A percentile compares a stretch with the other conserved stretches of the same genome.
Conservation (phyloP, 2,113 vertebrate species). For the Paradoxurus hermaphroditus region DNA sequence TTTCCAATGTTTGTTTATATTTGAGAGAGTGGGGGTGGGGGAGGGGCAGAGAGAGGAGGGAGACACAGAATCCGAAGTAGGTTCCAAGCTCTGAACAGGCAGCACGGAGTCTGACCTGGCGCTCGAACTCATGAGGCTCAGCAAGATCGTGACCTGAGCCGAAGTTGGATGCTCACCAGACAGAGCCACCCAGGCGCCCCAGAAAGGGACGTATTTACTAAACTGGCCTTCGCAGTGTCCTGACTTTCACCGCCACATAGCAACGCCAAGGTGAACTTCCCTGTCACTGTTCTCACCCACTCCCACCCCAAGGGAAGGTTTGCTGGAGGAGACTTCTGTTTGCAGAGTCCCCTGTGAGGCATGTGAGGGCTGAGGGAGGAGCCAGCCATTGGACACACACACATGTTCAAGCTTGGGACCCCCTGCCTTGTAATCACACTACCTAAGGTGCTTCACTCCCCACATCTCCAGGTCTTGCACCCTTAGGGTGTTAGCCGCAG, state of each 20-base stretch:
- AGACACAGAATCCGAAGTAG: too few species aligned
- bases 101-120: too few species aligned
- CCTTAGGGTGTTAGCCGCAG: neutral
- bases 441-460: neutral
- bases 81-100: too few species aligned
- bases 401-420: neutral
- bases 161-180: too few species aligned
- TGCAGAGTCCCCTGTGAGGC: neutral
- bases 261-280: neutral
- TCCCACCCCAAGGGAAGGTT: neutral
- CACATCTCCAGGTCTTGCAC: neutral
- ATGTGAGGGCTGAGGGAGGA: neutral
- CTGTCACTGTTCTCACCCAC: neutral
- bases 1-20: too few species aligned
- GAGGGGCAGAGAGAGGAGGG: too few species aligned
- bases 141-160: too few species aligned
- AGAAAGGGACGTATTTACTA: neutral
- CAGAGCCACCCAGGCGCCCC: too few species aligned
- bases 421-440: neutral
- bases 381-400: rapidly evolving
- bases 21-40: too few species aligned
- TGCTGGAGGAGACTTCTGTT: neutral
- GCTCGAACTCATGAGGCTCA: too few species aligned
- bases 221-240: too few species aligned
- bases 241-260: neutral